Base-by-base conservation (phyloP, 2,797 vertebrate species). In the Discoglossus pictus region DNA sequence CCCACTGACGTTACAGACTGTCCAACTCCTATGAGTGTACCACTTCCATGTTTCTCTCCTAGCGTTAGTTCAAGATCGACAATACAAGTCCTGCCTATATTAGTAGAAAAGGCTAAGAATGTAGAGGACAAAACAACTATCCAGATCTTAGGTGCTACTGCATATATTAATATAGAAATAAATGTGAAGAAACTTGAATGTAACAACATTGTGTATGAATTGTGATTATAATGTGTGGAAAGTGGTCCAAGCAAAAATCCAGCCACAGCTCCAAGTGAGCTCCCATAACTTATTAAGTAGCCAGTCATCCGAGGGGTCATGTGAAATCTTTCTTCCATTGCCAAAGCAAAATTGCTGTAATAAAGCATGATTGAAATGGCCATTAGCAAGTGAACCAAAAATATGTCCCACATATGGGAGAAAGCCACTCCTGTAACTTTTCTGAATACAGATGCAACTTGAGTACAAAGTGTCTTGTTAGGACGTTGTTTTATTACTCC, bases 1-100 rank as follows among this genome's bases (percentile, higher is more conserved):
- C 92, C 94, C 23, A 99, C 87, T 0, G 97, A 94, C 0, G 94
- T 97, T 34, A 99, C 96, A 0, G 97, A 98, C 81, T 98, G 96
- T 10, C 94, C 96, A 0, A 95, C 81, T 6, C 97, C 97, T 0
- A 98, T 92, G 35, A 98, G 82, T 0, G 92, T 91, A 34, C 97
- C 96, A 0, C 94, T 93, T 78, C 93, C 90, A 63, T 88, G 88
- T 0, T 73, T 75, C 2, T 92, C 90, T 0, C 94, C 94, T 4
- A 87, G 73, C 0, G 86, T 88, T 73, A 99, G 84, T 73, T 97
- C 96, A 53, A 99, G 87, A 62, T 97, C 94, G 0, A 93, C 93
- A 82, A 95, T 84, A 52, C 95, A 95, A 0, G 93, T 96, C 75
- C 95, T 90, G 27, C 96, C 93, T 0, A 98, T 83, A 9, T 86